These are phyloP conservation scores for Climacteris rufus DNA, from an alignment of 2,113 vertebrate species.

Conservation along the genomic window DNA sequence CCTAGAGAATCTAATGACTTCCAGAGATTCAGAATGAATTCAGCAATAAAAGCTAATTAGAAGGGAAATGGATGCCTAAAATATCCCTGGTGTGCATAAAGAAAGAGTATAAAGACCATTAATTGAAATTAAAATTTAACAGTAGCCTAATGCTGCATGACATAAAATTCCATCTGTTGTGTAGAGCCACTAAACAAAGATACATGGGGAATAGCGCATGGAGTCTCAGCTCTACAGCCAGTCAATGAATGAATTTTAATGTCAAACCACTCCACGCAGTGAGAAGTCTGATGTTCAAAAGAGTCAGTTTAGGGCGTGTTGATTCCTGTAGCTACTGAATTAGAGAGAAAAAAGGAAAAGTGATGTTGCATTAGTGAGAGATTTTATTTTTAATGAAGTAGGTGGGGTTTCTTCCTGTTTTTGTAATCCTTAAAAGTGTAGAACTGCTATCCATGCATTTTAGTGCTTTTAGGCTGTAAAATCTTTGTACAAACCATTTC, in stretches of 20 bases:
- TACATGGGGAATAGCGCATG: conserved; percentile 16
- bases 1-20: conserved; percentile 76
- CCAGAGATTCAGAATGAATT: conserved; percentile 76
- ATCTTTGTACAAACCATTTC: background rate
- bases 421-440: background rate
- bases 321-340: background rate
- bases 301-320: background rate
- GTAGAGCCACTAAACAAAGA: conserved; percentile 64
- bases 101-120: conserved; percentile 73
- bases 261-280: background rate
- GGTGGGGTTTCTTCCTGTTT: background rate
- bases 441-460: background rate
- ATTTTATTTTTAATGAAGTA: background rate
- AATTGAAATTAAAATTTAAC: conserved; percentile 83
- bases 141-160: conserved; percentile 70
- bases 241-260: conserved; percentile 32
- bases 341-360: background rate
- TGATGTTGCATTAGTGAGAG: background rate
- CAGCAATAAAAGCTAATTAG: conserved; percentile 79
- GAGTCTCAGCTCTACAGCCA: conserved; percentile 29
- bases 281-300: background rate
- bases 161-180: conserved; percentile 78
- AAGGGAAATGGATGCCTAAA: conserved; percentile 75
- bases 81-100: conserved; percentile 71
- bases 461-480: background rate